Percentiles rank a stretch among this genome's conserved stretches.
Conservation (phyloP, 2,113 vertebrate species). For the Corvus moneduloides region DNA sequence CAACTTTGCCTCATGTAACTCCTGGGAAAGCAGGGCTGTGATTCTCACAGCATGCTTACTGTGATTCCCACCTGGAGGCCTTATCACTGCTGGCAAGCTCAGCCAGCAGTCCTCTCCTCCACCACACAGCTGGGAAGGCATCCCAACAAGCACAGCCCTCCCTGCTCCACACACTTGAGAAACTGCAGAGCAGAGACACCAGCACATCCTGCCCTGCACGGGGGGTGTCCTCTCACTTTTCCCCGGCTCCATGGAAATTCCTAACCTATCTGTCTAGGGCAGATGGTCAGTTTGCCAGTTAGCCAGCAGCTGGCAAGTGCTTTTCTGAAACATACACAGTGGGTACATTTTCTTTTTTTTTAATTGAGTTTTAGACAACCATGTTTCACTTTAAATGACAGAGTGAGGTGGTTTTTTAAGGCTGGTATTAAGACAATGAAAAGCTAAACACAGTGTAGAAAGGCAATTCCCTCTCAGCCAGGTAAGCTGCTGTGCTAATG, state of each 20-base stretch:
- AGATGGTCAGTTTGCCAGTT: neutral
- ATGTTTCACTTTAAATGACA: neutral
- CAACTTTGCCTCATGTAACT: neutral
- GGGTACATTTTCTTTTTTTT: neutral
- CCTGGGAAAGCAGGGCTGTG: neutral
- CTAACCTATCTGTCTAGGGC: neutral
- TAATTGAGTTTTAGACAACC: neutral
- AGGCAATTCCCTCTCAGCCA: neutral
- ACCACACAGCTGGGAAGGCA: neutral
- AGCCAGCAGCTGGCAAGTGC: neutral
- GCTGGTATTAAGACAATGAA: neutral
- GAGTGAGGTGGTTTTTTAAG: neutral
- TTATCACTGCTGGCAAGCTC: slow-evolving; percentile 15
- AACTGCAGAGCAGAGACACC: neutral
- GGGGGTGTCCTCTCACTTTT: neutral
- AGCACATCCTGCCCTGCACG: neutral
- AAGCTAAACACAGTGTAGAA: neutral
- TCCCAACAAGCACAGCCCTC: neutral
- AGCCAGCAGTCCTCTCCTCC: neutral
- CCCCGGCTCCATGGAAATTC: neutral
- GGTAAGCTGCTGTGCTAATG: neutral
- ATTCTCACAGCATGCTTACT: neutral
- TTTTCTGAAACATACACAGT: neutral
- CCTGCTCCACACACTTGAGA: neutral
- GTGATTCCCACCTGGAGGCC: neutral